A percentile compares a stretch with the other conserved stretches of the same genome.
phyloP scores from a whole-genome alignment of 2,797 vertebrate species.

The Leucoraja ocellata region DNA sequence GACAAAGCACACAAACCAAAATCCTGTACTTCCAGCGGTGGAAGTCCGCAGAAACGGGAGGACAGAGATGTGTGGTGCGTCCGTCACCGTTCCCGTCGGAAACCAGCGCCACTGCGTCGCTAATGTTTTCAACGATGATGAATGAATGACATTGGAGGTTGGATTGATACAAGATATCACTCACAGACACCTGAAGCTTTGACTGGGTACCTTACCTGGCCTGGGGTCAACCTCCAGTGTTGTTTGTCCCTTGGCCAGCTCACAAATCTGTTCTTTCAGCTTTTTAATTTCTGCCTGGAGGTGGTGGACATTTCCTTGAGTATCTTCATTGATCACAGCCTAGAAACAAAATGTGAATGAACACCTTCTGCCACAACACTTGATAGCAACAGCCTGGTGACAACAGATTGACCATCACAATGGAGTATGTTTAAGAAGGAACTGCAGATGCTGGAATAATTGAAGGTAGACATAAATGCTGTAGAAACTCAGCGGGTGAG shows the following conservation, averaged over 20 bases:
- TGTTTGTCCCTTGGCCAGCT: conserved; percentile 46
- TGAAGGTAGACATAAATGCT: too few species aligned
- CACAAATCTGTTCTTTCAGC: conserved; percentile 79
- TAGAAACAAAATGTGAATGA: conserved; percentile 49
- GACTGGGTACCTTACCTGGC: background rate
- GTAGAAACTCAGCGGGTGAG: too few species aligned
- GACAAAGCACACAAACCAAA: too few species aligned
- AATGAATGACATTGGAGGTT: background rate
- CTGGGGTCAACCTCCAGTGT: background rate
- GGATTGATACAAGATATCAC: background rate
- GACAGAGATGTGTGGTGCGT: too few species aligned
- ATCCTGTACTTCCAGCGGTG: too few species aligned
- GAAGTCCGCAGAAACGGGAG: too few species aligned
- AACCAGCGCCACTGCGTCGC: too few species aligned
- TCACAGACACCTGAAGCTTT: background rate
- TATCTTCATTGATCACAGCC: conserved; percentile 92
- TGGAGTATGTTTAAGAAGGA: too few species aligned
- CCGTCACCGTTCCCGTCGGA: too few species aligned
- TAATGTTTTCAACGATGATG: too few species aligned
- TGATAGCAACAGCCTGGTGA: background rate
- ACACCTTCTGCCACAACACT: conserved; percentile 15
- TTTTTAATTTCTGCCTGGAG: conserved; percentile 88
- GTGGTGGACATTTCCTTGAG: conserved; percentile 85
- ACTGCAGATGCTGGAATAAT: too few species aligned
- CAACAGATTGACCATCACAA: background rate